These are phyloP conservation scores for Nudaria mundana DNA, from an alignment of 2,888 invertebrate genomes.

Conservation along the genomic window DNA sequence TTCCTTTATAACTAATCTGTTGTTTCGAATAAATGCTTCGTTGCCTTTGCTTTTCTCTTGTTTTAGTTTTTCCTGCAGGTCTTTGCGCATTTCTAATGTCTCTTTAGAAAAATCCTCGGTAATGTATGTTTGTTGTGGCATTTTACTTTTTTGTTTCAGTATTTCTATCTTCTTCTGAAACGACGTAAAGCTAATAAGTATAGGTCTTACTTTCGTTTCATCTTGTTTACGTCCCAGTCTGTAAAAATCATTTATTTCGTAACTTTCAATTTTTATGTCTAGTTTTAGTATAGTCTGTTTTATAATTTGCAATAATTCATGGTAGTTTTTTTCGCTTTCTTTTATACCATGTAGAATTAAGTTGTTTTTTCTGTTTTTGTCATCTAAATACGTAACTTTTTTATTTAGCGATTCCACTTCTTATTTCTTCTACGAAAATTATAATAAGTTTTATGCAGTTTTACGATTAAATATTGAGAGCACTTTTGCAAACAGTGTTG, in stretches of 20 bases:
- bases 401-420: neutral
- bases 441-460: no score
- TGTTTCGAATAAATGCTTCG: slow-evolving; percentile 13
- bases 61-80: neutral
- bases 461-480: no score
- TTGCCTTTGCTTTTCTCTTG: no score
- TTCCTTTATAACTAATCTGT: slow-evolving; percentile 11
- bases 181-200: slow-evolving; percentile 9
- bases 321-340: slow-evolving; percentile 9
- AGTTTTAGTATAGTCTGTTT: neutral
- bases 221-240: slow-evolving; percentile 13
- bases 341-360: slow-evolving; percentile 13
- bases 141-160: slow-evolving; percentile 13
- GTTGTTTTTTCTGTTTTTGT: slow-evolving; percentile 11
- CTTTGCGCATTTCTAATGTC: neutral
- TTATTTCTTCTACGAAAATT: no score
- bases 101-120: neutral
- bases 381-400: slow-evolving; percentile 11
- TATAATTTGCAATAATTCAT: slow-evolving; percentile 4
- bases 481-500: no score
- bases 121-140: slow-evolving; percentile 10
- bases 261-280: slow-evolving; percentile 6
- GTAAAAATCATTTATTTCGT: slow-evolving; percentile 11
- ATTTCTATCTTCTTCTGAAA: slow-evolving; percentile 9
- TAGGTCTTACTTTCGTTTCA: slow-evolving; percentile 10